A percentile compares a stretch with the other conserved stretches of the same genome.
phyloP scores from a whole-genome alignment of 2,113 vertebrate species.

The Pampusana beccarii region DNA sequence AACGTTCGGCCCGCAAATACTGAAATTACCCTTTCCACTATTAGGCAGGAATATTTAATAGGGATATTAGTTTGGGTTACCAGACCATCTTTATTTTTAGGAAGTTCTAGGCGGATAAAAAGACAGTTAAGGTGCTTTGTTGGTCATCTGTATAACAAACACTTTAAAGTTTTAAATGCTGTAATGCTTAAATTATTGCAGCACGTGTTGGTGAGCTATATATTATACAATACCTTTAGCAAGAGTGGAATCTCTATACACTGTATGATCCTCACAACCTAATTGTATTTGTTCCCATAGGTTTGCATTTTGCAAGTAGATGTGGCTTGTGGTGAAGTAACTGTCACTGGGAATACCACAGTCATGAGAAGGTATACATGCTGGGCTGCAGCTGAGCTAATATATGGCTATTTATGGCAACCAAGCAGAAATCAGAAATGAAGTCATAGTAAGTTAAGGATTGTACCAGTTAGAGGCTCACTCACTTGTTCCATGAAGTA shows the following conservation, averaged over 20 bases:
- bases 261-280: neutral
- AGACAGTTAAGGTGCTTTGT: neutral
- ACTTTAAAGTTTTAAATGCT: neutral
- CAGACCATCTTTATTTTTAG: neutral
- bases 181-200: neutral
- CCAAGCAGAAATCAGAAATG: constrained; percentile 37
- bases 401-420: constrained; percentile 48
- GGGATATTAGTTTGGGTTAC: neutral
- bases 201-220: neutral
- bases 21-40: neutral
- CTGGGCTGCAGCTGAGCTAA: constrained; percentile 39
- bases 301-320: neutral
- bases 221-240: neutral
- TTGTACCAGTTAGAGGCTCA: constrained; percentile 7
- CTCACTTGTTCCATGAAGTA: constrained; percentile 6
- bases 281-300: neutral
- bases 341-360: neutral
- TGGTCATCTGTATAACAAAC: neutral
- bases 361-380: constrained; percentile 7
- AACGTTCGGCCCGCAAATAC: neutral
- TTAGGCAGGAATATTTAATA: neutral
- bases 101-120: neutral
- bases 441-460: constrained; percentile 40
- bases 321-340: constrained; percentile 23
- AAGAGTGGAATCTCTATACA: neutral